These are phyloP conservation scores for Hofmannophila pseudospretella DNA, from an alignment of 2,888 invertebrate genomes.

Conservation along the genomic window DNA sequence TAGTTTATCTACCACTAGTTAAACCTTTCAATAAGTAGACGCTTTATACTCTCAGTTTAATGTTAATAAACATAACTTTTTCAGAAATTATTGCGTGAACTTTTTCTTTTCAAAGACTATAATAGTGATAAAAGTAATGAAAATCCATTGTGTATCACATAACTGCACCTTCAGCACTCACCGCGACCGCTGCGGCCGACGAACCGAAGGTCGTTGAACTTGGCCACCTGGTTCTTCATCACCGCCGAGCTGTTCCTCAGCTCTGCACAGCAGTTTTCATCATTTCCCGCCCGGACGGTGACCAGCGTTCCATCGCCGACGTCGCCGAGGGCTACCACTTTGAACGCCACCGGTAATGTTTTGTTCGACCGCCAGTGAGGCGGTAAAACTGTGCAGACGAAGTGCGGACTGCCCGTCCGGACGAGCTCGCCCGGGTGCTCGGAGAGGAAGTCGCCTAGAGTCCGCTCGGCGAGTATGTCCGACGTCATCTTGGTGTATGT, in stretches of 20 bases:
- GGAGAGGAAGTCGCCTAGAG: constrained; percentile 90
- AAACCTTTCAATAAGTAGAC: no score
- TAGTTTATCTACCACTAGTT: no score
- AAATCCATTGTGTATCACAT: constrained; percentile 33
- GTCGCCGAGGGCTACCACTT: constrained; percentile 96
- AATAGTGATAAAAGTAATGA: constrained; percentile 10
- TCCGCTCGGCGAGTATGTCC: constrained; percentile 92
- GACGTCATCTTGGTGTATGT: constrained; percentile 94
- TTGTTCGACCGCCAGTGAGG: constrained; percentile 99
- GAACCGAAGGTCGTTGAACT: constrained; percentile 98
- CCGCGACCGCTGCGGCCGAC: constrained; percentile 99
- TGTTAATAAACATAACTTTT: no score
- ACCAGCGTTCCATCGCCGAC: constrained; percentile 97
- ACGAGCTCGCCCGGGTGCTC: constrained; percentile 96
- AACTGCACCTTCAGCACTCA: constrained; percentile 82
- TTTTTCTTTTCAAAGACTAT: no score
- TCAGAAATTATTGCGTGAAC: neutral
- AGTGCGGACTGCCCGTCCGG: constrained; percentile 94
- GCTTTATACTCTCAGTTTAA: no score
- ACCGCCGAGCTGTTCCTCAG: constrained; percentile 95
- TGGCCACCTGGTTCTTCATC: constrained; percentile 99
- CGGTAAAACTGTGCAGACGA: constrained; percentile 96
- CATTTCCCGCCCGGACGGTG: constrained; percentile 97
- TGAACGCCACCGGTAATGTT: constrained; percentile 97
- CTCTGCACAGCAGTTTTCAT: constrained; percentile 98